phyloP scores from a whole-genome alignment of 2,113 vertebrate genomes.

The Corydoras sp. region DNA sequence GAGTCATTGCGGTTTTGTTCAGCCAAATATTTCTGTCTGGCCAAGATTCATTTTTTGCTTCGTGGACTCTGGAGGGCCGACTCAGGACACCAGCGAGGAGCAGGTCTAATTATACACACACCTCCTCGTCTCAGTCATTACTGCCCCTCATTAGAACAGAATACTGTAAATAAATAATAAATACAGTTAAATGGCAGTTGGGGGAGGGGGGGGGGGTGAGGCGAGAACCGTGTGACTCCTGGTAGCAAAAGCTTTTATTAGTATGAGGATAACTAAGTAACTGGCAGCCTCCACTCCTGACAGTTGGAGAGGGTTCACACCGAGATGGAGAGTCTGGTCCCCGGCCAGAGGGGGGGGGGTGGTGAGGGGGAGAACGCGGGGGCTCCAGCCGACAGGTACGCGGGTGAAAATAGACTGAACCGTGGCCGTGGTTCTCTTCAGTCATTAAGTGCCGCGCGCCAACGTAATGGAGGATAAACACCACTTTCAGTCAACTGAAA shows the following conservation, averaged over 20 bases:
- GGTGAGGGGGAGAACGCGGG: background rate
- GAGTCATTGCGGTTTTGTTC: no score
- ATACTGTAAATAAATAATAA: no score
- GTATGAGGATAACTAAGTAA: constrained; percentile 7
- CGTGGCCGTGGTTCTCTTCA: constrained; percentile 5
- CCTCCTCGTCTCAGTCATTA: no score
- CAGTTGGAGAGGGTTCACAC: constrained; percentile 9
- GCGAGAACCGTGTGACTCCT: constrained; percentile 17
- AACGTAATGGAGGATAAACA: constrained; percentile 28
- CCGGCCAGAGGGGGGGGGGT: background rate
- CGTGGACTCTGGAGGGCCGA: no score
- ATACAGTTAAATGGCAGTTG: no score
- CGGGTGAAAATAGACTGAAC: constrained; percentile 24
- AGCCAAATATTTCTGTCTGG: no score
- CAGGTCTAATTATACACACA: no score
- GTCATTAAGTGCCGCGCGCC: constrained; percentile 19
- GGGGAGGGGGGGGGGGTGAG: no score
- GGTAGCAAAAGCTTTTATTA: constrained; percentile 11
- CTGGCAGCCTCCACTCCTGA: constrained; percentile 11
- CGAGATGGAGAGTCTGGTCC: background rate
- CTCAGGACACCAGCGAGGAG: no score
- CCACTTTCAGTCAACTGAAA: constrained; percentile 24
- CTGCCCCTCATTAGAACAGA: no score
- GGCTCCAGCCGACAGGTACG: background rate
- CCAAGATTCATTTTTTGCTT: no score